A percentile compares a stretch with the other conserved stretches of the same genome.
These are phyloP conservation scores for Mus musculus DNA, from an alignment of 2,113 vertebrate species.

Conservation along the genomic window GRCm39 chr1:38066501-38067000, in stretches of 20 bases:
- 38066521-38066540: neutral
- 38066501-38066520: constrained; percentile 1
- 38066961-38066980: neutral
- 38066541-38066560: neutral
- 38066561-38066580: neutral
- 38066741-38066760: neutral
- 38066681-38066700: neutral
- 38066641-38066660: neutral
- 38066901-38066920: neutral
- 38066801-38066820: neutral
- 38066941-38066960: neutral
- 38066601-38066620: neutral
- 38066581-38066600: neutral
- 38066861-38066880: neutral
- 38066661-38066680: neutral
- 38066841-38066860: neutral
- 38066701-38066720: neutral
- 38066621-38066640: neutral
- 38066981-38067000: constrained; percentile 7
- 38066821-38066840: neutral
- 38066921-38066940: neutral
- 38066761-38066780: neutral
- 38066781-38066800: neutral
- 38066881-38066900: neutral
- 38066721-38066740: neutral